Conservation (phyloP, 2,888 invertebrate species). For the Epiperipatus broadwayi region DNA sequence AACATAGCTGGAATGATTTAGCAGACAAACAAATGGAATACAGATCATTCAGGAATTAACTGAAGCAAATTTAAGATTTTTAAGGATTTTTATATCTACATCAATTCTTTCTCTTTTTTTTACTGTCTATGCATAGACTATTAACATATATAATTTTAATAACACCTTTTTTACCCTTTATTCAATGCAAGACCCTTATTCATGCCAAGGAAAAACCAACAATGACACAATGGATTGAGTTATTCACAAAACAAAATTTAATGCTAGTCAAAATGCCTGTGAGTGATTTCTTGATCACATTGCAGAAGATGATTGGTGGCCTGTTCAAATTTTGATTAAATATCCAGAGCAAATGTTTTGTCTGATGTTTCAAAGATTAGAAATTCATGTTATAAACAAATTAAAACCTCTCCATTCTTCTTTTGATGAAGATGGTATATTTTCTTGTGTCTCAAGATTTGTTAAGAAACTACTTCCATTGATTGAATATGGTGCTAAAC, state of each 20-base stretch:
- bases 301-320: slow-evolving; percentile 88
- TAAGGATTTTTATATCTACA: too few species aligned
- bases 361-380: slow-evolving; percentile 85
- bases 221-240: slow-evolving; percentile 88
- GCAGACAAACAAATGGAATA: too few species aligned
- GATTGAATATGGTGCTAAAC: slow-evolving; percentile 67
- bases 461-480: slow-evolving; percentile 66
- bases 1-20: too few species aligned
- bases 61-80: too few species aligned
- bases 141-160: too few species aligned
- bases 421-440: slow-evolving; percentile 33
- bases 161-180: too few species aligned
- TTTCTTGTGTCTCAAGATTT: slow-evolving; percentile 66
- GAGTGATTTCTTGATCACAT: slow-evolving; percentile 83
- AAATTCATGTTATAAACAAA: slow-evolving; percentile 81
- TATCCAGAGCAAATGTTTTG: slow-evolving; percentile 92
- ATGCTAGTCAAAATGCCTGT: slow-evolving; percentile 51
- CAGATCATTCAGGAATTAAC: too few species aligned
- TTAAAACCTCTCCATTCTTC: slow-evolving; percentile 45
- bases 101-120: too few species aligned
- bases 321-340: slow-evolving; percentile 76
- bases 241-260: slow-evolving; percentile 84
- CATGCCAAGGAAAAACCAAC: slow-evolving; percentile 95
- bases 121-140: too few species aligned
- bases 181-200: too few species aligned